A percentile compares a stretch with the other conserved stretches of the same genome.
Conservation (phyloP, 1,140 invertebrate genomes). For the Saxidomus purpurata region DNA sequence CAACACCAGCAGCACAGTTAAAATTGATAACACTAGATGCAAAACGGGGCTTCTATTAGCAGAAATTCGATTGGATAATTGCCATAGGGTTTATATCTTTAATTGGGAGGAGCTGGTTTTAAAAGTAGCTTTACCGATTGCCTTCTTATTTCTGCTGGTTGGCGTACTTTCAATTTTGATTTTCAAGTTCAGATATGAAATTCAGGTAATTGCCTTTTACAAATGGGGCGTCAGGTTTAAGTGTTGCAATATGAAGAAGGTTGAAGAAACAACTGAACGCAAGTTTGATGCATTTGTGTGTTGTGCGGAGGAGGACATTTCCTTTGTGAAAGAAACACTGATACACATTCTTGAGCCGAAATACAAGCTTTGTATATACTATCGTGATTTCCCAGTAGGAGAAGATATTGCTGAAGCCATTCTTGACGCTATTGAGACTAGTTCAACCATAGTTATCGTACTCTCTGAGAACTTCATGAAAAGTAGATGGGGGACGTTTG, state of each 20-base stretch:
- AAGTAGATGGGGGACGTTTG: slow-evolving; percentile 56
- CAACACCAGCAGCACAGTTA: neutral
- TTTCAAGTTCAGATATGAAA: slow-evolving; percentile 28
- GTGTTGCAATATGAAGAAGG: neutral
- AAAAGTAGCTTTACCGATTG: neutral
- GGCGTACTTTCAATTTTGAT: neutral
- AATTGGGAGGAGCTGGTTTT: neutral
- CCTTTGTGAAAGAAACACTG: slow-evolving; percentile 8
- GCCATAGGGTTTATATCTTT: neutral
- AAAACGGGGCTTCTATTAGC: neutral
- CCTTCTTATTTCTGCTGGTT: neutral
- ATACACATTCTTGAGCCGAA: slow-evolving; percentile 32
- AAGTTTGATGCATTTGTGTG: slow-evolving; percentile 55
- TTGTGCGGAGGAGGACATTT: slow-evolving; percentile 37
- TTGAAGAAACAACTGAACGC: neutral
- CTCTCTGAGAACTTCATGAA: slow-evolving; percentile 21
- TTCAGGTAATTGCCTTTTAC: slow-evolving; percentile 54
- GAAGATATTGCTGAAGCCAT: slow-evolving; percentile 57
- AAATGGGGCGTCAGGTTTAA: slow-evolving; percentile 42
- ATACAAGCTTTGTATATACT: slow-evolving; percentile 41
- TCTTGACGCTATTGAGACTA: slow-evolving; percentile 29
- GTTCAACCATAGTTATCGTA: slow-evolving; percentile 21
- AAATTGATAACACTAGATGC: slow-evolving; percentile 11
- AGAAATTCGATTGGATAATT: neutral
- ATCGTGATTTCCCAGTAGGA: slow-evolving; percentile 44